phyloP scores from a whole-genome alignment of 2,888 invertebrate genomes.

The Buathra laborator region DNA sequence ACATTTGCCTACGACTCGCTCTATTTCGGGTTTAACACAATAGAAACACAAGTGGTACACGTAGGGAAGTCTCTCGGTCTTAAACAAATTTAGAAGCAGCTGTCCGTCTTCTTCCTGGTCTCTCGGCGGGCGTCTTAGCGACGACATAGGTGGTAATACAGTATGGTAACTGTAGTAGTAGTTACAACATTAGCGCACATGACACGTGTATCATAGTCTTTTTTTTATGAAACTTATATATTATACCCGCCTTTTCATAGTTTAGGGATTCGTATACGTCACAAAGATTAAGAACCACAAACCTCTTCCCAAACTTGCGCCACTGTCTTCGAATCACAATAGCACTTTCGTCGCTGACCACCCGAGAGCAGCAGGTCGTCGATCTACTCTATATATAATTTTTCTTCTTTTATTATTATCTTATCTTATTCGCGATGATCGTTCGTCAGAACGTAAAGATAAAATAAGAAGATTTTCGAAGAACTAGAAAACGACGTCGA shows the following conservation, averaged over 20 bases:
- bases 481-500: constrained; percentile 70
- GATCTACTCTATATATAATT: constrained; percentile 8
- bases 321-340: constrained; percentile 59
- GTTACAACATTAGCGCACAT: constrained; percentile 29
- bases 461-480: constrained; percentile 30
- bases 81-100: constrained; percentile 72
- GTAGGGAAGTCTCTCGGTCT: constrained; percentile 60
- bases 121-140: constrained; percentile 17
- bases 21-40: constrained; percentile 66
- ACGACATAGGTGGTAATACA: background rate
- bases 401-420: background rate
- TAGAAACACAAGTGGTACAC: constrained; percentile 59
- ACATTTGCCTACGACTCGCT: constrained; percentile 44
- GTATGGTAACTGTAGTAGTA: background rate
- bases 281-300: constrained; percentile 44
- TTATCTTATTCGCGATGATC: constrained; percentile 36
- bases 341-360: constrained; percentile 45
- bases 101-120: constrained; percentile 71
- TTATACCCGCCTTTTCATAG: background rate
- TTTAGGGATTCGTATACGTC: constrained; percentile 19
- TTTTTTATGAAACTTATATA: background rate
- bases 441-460: constrained; percentile 30
- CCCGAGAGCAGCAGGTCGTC: constrained; percentile 6
- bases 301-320: constrained; percentile 39
- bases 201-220: constrained; percentile 38